Conservation (phyloP, 2,888 invertebrate species). For the Agrotis puta region DNA sequence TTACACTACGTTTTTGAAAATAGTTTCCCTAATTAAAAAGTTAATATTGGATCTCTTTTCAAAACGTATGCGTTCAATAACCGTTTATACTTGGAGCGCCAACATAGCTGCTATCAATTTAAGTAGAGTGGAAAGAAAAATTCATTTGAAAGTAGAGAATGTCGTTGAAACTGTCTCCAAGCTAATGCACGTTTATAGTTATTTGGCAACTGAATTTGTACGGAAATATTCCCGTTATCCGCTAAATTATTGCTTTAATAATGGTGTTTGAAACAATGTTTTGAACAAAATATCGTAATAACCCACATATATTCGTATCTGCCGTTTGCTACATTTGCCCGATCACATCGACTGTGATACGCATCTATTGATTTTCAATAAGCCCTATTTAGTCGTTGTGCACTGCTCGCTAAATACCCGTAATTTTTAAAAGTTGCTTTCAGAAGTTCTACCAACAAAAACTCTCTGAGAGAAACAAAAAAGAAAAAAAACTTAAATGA, state of each 20-base stretch:
- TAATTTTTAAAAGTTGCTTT: conserved; percentile 8
- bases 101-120: conserved; percentile 29
- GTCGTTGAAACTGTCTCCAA: conserved; percentile 23
- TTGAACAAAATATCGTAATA: conserved; percentile 22
- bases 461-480: background rate
- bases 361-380: conserved; percentile 66
- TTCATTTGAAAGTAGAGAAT: conserved; percentile 26
- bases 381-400: conserved; percentile 48
- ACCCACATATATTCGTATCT: conserved; percentile 7
- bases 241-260: conserved; percentile 32
- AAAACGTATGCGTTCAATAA: conserved; percentile 23
- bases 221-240: conserved; percentile 12
- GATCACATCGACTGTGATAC: conserved; percentile 59
- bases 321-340: conserved; percentile 41
- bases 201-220: conserved; percentile 26
- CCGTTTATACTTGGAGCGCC: background rate
- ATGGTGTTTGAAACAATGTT: conserved; percentile 27
- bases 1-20: conserved; percentile 38
- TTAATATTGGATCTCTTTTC: conserved; percentile 21
- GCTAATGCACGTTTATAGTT: conserved; percentile 40
- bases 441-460: background rate
- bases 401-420: conserved; percentile 29
- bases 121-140: conserved; percentile 38
- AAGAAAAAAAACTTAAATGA: background rate
- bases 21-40: conserved; percentile 44